Evolutionary conservation across 2,797 vertebrate genomes (phyloP), one percentile per base, ranked within the genome.

Genomic region (Peromyscus aztecus): DNA sequence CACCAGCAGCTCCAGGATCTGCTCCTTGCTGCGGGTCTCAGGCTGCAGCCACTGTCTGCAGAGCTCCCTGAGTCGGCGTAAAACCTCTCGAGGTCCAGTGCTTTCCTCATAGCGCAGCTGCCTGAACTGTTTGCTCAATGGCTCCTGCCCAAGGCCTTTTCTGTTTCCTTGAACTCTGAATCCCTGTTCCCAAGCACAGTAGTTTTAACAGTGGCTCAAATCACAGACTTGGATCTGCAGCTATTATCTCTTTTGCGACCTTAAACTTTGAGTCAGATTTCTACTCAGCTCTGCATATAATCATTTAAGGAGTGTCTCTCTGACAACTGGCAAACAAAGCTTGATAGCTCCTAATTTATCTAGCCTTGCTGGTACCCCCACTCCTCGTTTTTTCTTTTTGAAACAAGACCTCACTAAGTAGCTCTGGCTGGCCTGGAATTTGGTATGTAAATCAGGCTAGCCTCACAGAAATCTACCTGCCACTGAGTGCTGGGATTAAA

Each of bases 1-100:
- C 43, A 98, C 94, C 94, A 98, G 84, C 90, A 97, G 65, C 76
- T 97, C 97, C 90, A 97, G 65, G 63, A 97, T 98, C 94, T 98
- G 96, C 75, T 98, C 97, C 90, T 97, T 97, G 63, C 59, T 98
- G 89, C 73, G 96, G 3, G 78, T 95, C 78, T 98, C 97, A 0
- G 98, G 97, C 76, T 7, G 95, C 76, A 98, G 96, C 97, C 97
- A 98, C 43, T 34, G 90, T 0, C 3, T 73, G 85, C 95, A 97
- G 37, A 97, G 91, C 19, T 97, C 91, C 11, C 46, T 12, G 75
- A 98, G 97, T 34, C 13, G 87, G 43, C 21, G 19, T 63, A 96
- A 81, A 0, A 85, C 93, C 61, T 97, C 95, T 19, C 78, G 96
- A 34, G 97, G 97, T 34, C 96, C 97, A 14, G 88, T 0, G 2